These are phyloP conservation scores for Orthosia cruda DNA, from an alignment of 2,888 invertebrate genomes.

Conservation along the genomic window DNA sequence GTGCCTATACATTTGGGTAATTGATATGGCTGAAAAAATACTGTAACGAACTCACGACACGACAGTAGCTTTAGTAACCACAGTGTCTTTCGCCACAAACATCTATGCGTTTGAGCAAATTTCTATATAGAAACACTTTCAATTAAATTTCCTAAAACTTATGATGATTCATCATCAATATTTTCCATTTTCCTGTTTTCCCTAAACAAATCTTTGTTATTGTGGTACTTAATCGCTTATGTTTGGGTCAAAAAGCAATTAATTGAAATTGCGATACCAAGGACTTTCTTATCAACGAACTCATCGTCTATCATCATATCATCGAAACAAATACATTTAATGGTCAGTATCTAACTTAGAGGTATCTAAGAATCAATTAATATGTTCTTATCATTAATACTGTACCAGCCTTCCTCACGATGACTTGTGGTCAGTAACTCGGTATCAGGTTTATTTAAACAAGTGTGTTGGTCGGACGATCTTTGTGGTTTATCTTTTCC, in stretches of 20 bases:
- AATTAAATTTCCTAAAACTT: neutral
- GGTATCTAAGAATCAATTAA: conserved; percentile 36
- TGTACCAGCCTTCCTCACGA: conserved; percentile 53
- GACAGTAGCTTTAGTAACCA: neutral
- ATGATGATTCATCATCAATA: neutral
- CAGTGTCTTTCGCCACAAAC: neutral
- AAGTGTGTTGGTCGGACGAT: conserved; percentile 20
- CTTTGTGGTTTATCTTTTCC: conserved; percentile 51
- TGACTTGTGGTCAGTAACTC: conserved; percentile 63
- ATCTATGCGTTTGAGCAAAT: neutral
- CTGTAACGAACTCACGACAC: neutral
- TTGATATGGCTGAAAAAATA: too few species aligned
- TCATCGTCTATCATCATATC: neutral
- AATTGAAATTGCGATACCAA: neutral
- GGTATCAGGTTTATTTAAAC: conserved; percentile 59
- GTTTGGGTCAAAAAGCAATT: conserved; percentile 5
- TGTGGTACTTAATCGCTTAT: neutral
- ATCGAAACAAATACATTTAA: conserved; percentile 14
- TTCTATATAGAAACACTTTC: neutral
- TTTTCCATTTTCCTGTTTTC: neutral
- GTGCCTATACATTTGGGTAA: too few species aligned
- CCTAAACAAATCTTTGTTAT: neutral
- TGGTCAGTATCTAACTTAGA: conserved; percentile 14
- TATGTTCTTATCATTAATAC: conserved; percentile 25
- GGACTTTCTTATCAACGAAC: conserved; percentile 11